Evolutionary conservation across 2,113 vertebrate species (phyloP), one percentile per base, ranked within the genome.

Genomic region (Sebastes fasciatus): DNA sequence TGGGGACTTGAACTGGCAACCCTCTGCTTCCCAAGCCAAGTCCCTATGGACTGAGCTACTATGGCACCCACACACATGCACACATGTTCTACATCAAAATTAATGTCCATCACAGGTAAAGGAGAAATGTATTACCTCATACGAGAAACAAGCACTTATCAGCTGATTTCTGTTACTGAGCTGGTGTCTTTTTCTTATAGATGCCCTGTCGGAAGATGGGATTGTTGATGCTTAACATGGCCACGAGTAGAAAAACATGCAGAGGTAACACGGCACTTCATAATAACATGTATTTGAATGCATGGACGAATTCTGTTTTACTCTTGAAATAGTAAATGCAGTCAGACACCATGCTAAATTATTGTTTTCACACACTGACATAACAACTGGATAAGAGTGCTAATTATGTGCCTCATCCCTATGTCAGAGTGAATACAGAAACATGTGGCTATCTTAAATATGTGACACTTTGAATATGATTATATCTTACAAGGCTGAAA

Each of bases 341-440:
- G 93, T 93, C 94, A 95, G 93, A 95, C 95, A 95, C 95, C 93
- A 93, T 95, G 94, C 94, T 8, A 95, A 12, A 95, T 49, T 43
- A 94, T 17, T n/a, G 6, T 43, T 66, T 90, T 92, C 90, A 87
- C 87, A 85, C 8, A 48, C 80, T 83, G 86, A 87, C 88, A 71
- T 3, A 17, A 21, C 5, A 19, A 46, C 52, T 46, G 45, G 64
- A 86, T 75, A 13, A 69, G 75, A 46, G 19, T 52, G 51, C 49
- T 26, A 16, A 34, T 23, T 2, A 3, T 42, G 62, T 52, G 57
- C 40, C 73, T 87, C 42, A 21, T 78, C 80, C 73, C 79, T 42
- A 23, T 8, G 89, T 86, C 86, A 57, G 79, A 66, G 70, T 92
- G 93, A 90, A 82, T 65, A 92, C 90, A 92, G 52, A n/a, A 61